phyloP scores from a whole-genome alignment of 1,140 invertebrate genomes.

The Solenopsis invicta region DNA sequence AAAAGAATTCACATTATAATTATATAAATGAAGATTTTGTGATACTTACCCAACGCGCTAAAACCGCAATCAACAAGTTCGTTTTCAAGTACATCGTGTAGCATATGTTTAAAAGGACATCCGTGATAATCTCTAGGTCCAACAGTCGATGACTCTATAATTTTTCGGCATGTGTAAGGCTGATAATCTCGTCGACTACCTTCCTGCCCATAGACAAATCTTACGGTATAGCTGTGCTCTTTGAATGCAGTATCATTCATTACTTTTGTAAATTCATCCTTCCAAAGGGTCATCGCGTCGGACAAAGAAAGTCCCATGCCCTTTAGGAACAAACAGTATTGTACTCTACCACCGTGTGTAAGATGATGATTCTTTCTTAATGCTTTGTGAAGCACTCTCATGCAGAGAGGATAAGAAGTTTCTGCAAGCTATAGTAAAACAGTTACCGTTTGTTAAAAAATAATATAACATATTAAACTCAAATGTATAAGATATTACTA shows the following conservation, averaged over 20 bases:
- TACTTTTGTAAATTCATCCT: slow-evolving; percentile 95
- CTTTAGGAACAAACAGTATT: slow-evolving; percentile 98
- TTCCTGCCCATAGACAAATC: slow-evolving; percentile 98
- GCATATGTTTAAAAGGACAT: slow-evolving; percentile 96
- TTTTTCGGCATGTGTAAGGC: slow-evolving; percentile 96
- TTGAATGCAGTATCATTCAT: slow-evolving; percentile 93
- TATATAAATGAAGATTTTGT: slow-evolving; percentile 56
- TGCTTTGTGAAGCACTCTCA: slow-evolving; percentile 95
- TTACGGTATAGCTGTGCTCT: slow-evolving; percentile 95
- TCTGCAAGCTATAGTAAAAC: slow-evolving; percentile 88
- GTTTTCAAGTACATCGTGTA: slow-evolving; percentile 90
- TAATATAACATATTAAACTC: neutral
- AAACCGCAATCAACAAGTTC: slow-evolving; percentile 91
- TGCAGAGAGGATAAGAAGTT: slow-evolving; percentile 97
- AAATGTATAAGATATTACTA: neutral
- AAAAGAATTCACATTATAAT: slow-evolving; percentile 47
- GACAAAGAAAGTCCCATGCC: slow-evolving; percentile 95
- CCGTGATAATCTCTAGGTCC: slow-evolving; percentile 96
- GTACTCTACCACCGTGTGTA: slow-evolving; percentile 94
- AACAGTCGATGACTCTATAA: slow-evolving; percentile 92
- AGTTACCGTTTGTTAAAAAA: neutral
- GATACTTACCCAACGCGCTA: slow-evolving; percentile 86
- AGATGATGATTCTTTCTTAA: slow-evolving; percentile 94
- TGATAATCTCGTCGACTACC: slow-evolving; percentile 96
- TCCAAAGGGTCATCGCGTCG: slow-evolving; percentile 95